Evolutionary conservation across 1,140 invertebrate species (phyloP), one percentile per base, ranked within the genome.

Genomic region (Heterodera carotae): DNA sequence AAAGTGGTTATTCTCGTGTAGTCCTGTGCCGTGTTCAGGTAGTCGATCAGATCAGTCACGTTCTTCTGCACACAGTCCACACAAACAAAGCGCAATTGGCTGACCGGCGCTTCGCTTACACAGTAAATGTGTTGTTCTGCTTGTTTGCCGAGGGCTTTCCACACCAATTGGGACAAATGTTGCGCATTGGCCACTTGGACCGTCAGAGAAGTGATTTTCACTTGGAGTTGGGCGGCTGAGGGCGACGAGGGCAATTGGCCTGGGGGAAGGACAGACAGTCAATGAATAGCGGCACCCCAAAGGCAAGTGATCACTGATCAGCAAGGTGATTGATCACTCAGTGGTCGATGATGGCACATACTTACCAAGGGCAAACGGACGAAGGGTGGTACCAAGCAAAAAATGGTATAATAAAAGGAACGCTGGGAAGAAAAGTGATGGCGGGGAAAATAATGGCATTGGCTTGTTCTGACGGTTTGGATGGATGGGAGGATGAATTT

Each of bases 1-100:
- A 85, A 86, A 75, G 85, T 85, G n/a, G 86, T 81, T 34, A 66
- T 78, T 27, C 82, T 67, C 25, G 85, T 87, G 25, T 85, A 64
- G 76, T 87, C 85, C 43, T 88, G 85, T 34, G 85, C 85, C 15
- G 85, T 84, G 53, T 85, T 87, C 27, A 87, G 85, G 29, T 83
- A 76, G 72, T 88, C 78, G 34, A 85, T 78, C 76, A 87, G 86
- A 76, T 87, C 85, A 12, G 85, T 87, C 31, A 87, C 85, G 74
- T 87, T 87, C 59, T 79, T 83, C 67, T 86, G 81, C 36, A 76
- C 18, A 70, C 85, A 87, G 56, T 87, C 85, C 31, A 85, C 77
- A 69, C 85, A 87, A 15, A 87, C 74, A 70, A 87, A 87, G 66
- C 85, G 77, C n/a, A 87, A 75, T 67, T 88, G 85, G 33, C 76